Evolutionary conservation across 2,113 vertebrate species (phyloP).

Genomic region (Semicossyphus pulcher): DNA sequence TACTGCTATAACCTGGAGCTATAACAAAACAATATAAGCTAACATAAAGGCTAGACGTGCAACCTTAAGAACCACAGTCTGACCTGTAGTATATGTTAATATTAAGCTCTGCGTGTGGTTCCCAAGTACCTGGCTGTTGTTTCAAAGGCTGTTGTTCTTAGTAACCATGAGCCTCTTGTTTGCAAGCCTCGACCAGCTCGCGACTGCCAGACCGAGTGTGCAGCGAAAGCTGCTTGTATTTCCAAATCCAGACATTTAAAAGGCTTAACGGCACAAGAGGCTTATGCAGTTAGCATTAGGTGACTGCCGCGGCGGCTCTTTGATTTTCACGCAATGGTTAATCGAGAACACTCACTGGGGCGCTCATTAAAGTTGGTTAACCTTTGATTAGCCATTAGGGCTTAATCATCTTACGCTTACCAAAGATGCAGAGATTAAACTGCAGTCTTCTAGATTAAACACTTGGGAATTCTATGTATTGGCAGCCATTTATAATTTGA

Average conservation of each 20-base stretch:
- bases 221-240: constrained; percentile 56
- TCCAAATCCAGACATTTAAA: constrained; percentile 67
- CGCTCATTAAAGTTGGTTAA: neutral
- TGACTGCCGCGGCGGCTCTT: constrained; percentile 35
- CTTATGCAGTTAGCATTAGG: constrained; percentile 45
- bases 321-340: constrained; percentile 26
- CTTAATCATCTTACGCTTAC: neutral
- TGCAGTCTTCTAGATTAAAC: neutral
- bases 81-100: too few species aligned
- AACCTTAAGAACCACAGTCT: too few species aligned
- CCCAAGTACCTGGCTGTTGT: constrained; percentile 9
- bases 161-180: constrained; percentile 20
- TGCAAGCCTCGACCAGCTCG: constrained; percentile 15
- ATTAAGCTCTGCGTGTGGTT: constrained; percentile 39
- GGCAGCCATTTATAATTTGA: neutral
- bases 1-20: too few species aligned
- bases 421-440: neutral
- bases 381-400: neutral
- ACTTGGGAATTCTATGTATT: neutral
- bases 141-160: constrained; percentile 19
- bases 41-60: too few species aligned
- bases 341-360: neutral
- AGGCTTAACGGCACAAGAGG: constrained; percentile 62
- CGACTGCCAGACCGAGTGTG: constrained; percentile 25
- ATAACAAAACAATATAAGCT: too few species aligned